Percentiles rank a stretch among this genome's conserved stretches.
Evolutionary conservation across 2,113 vertebrate genomes (phyloP).

Genomic region (Perca fluviatilis): DNA sequence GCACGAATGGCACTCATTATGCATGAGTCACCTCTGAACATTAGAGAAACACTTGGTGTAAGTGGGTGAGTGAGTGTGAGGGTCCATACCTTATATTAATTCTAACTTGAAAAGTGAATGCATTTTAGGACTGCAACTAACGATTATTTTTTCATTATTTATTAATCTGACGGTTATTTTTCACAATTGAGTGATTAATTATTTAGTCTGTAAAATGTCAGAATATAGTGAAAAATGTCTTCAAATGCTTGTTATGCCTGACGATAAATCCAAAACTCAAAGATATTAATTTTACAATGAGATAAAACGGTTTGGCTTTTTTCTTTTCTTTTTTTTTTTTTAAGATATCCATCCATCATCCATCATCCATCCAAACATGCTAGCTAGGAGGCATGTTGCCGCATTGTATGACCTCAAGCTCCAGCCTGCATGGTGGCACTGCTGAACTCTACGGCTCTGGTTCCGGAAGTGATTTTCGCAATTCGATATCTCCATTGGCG

Average conservation of each 20-base stretch:
- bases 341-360: background rate
- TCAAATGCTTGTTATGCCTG: background rate
- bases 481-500: too few relatives aligned
- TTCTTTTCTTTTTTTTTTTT: too few relatives aligned
- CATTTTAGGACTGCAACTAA: background rate
- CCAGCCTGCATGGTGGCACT: slow-evolving; percentile 34
- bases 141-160: background rate
- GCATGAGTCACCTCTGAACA: slow-evolving; percentile 41
- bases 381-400: background rate
- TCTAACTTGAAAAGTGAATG: background rate
- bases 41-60: background rate
- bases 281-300: too few relatives aligned
- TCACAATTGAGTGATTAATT: background rate
- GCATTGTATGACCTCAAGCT: slow-evolving; percentile 8
- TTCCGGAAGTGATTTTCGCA: too few relatives aligned
- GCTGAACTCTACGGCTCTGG: slow-evolving; percentile 11
- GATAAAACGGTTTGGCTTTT: too few relatives aligned
- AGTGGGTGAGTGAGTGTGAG: background rate
- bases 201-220: background rate
- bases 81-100: background rate
- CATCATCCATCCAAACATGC: background rate
- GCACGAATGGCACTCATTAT: slow-evolving; percentile 16
- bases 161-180: background rate
- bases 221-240: background rate
- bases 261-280: too few relatives aligned